phyloP scores from a whole-genome alignment of 2,113 vertebrate genomes.

The Pseudolaguvia tuberculata region DNA sequence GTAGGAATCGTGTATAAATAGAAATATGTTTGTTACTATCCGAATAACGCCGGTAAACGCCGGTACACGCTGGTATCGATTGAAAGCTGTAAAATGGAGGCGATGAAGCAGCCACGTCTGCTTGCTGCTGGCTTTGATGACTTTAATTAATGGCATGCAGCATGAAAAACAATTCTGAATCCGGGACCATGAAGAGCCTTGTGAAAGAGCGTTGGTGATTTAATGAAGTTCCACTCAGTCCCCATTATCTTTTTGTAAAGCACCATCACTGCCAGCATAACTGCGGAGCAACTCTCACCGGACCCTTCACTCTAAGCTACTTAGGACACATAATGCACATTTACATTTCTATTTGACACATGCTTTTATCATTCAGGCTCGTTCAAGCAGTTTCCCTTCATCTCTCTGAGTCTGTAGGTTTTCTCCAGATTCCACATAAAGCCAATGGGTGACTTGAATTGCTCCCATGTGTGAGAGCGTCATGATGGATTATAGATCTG shows the following conservation, averaged over 20 bases:
- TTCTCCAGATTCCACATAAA: neutral
- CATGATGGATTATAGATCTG: too few species aligned
- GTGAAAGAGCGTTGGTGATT: slow-evolving; percentile 49
- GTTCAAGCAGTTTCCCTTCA: too few species aligned
- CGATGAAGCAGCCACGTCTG: slow-evolving; percentile 24
- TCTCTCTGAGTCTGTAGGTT: neutral
- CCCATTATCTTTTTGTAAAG: slow-evolving; percentile 52
- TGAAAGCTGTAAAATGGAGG: slow-evolving; percentile 5
- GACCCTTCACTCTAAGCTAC: slow-evolving; percentile 25
- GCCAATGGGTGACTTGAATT: neutral
- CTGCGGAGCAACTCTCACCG: slow-evolving; percentile 36
- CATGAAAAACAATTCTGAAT: slow-evolving; percentile 31
- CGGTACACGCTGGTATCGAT: neutral
- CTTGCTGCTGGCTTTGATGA: slow-evolving; percentile 37
- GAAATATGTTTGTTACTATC: neutral
- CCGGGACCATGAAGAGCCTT: slow-evolving; percentile 42
- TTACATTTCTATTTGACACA: slow-evolving; percentile 17
- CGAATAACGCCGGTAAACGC: neutral
- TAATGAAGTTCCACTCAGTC: slow-evolving; percentile 54
- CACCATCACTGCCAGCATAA: slow-evolving; percentile 34
- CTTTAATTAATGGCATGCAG: slow-evolving; percentile 45
- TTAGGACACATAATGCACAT: slow-evolving; percentile 16
- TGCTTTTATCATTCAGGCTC: neutral
- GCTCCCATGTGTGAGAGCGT: neutral
- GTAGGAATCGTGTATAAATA: neutral